Conservation (phyloP, 2,797 vertebrate genomes). For the Champsocephalus esox region DNA sequence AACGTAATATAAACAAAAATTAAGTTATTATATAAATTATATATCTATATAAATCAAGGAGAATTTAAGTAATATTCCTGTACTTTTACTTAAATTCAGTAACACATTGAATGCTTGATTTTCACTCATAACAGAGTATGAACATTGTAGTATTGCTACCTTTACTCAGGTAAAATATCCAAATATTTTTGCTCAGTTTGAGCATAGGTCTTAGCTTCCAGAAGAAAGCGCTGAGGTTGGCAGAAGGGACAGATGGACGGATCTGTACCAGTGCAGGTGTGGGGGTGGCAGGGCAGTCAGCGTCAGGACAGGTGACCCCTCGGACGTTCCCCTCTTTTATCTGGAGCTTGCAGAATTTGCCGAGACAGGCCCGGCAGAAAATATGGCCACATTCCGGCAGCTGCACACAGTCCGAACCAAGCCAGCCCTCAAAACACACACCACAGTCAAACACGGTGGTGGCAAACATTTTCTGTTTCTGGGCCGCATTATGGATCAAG, state of each 20-base stretch:
- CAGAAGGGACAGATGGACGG: neutral
- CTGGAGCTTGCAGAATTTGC: constrained; percentile 88
- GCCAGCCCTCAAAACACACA: constrained; percentile 87
- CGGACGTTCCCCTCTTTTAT: constrained; percentile 89
- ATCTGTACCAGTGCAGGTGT: constrained; percentile 88
- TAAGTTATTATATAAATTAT: too few species aligned
- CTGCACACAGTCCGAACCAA: constrained; percentile 87
- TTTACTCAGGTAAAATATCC: neutral
- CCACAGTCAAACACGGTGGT: constrained; percentile 86
- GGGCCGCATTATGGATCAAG: constrained; percentile 86
- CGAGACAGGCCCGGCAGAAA: constrained; percentile 89
- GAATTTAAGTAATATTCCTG: neutral
- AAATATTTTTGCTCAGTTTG: neutral
- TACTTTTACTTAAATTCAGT: neutral
- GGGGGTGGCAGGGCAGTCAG: constrained; percentile 85
- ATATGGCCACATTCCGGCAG: constrained; percentile 88
- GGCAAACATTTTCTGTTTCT: constrained; percentile 86
- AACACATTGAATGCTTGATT: neutral
- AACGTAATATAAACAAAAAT: neutral
- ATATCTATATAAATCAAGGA: too few species aligned
- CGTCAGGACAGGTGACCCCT: constrained; percentile 88
- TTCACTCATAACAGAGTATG: neutral
- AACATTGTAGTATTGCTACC: neutral
- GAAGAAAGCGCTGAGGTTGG: neutral
- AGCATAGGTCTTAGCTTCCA: neutral